Conservation (phyloP, 2,797 vertebrate species). For the Stomatorhinus walkeri region DNA sequence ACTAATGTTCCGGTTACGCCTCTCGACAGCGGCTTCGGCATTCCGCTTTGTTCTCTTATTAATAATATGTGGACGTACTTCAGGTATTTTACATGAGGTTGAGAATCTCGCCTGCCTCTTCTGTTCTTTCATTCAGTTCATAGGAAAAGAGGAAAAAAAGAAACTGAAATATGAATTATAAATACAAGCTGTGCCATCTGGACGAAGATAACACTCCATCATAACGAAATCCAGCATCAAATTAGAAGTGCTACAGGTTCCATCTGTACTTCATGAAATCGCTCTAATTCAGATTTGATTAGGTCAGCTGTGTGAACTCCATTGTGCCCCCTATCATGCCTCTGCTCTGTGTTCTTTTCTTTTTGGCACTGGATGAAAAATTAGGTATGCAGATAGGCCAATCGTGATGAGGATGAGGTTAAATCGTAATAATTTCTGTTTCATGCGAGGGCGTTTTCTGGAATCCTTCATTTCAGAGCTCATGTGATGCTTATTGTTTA, state of each 20-base stretch:
- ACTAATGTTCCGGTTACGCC: not conserved
- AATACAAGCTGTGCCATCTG: constrained; percentile 61
- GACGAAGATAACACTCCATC: constrained; percentile 57
- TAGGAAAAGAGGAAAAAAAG: constrained; percentile 26
- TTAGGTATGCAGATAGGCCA: constrained; percentile 48
- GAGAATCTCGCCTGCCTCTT: constrained; percentile 35
- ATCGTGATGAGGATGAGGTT: constrained; percentile 50
- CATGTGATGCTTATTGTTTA: not conserved
- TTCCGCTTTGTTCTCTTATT: constrained; percentile 40
- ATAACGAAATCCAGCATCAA: constrained; percentile 49
- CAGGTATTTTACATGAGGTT: constrained; percentile 46
- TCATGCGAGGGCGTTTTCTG: not conserved
- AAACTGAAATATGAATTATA: constrained; percentile 61
- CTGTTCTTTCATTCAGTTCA: constrained; percentile 40
- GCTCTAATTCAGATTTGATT: constrained; percentile 64
- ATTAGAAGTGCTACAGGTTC: constrained; percentile 60
- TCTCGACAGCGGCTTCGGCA: not conserved
- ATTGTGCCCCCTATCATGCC: constrained; percentile 58
- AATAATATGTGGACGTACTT: constrained; percentile 49
- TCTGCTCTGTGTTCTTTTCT: constrained; percentile 41
- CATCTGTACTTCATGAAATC: constrained; percentile 63
- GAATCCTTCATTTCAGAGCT: not conserved
- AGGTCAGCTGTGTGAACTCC: constrained; percentile 51
- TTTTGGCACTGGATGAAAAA: constrained; percentile 23
- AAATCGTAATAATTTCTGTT: constrained; percentile 14